Conservation (phyloP, 2,888 invertebrate species). For the Leptopilina myrica region DNA sequence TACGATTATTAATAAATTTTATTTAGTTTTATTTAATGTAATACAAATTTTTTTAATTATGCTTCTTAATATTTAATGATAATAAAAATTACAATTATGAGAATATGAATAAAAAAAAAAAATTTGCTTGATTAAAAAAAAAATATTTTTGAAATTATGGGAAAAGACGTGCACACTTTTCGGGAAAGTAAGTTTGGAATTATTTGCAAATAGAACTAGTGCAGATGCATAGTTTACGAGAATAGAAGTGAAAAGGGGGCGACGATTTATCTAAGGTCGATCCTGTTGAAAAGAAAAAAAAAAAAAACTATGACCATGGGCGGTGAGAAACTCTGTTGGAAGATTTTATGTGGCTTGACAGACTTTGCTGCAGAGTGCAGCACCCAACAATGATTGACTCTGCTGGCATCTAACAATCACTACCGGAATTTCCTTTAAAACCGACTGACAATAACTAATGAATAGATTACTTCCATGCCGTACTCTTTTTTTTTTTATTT, state of each 20-base stretch:
- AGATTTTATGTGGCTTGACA: conserved; percentile 46
- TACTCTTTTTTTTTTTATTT: neutral
- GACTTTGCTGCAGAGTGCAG: conserved; percentile 62
- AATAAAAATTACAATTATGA: no score
- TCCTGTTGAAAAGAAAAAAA: conserved; percentile 17
- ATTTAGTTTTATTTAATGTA: no score
- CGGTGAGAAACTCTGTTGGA: conserved; percentile 28
- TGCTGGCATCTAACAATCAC: conserved; percentile 63
- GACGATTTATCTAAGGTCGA: conserved; percentile 36
- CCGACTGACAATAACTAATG: conserved; percentile 1
- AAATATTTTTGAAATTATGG: no score
- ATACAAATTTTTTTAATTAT: no score
- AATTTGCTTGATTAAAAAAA: neutral
- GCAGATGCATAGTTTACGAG: conserved; percentile 25
- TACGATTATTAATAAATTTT: no score
- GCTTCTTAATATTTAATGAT: no score
- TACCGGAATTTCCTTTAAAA: conserved; percentile 53
- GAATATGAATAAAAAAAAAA: neutral
- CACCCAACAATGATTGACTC: conserved; percentile 57
- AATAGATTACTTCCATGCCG: neutral
- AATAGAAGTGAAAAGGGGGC: conserved; percentile 40
- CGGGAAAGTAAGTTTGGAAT: neutral
- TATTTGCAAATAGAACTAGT: conserved; percentile 13
- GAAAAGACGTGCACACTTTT: neutral
- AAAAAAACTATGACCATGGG: conserved; percentile 27